phyloP scores from a whole-genome alignment of 35 echinoderm and acorn worm species.

The Ophiothrix spiculata region DNA sequence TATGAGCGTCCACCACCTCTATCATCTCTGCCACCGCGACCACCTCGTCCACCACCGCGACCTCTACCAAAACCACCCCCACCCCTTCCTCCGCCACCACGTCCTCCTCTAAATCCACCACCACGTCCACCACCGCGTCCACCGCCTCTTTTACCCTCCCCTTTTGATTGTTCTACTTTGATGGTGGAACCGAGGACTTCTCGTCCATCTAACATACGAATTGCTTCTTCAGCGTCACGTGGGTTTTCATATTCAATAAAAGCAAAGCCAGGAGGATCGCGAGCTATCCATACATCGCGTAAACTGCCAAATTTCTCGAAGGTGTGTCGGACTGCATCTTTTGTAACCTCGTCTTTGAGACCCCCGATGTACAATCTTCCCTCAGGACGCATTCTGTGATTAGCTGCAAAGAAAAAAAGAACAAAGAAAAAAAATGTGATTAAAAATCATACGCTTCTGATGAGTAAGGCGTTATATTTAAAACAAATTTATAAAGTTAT shows the following conservation, averaged over 20 bases:
- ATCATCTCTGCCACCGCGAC: slow-evolving; percentile 26
- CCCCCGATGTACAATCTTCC: slow-evolving; percentile 86
- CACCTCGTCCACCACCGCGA: slow-evolving; percentile 18
- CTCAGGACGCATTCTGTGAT: slow-evolving; percentile 35
- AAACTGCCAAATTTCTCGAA: slow-evolving; percentile 77
- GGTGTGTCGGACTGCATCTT: slow-evolving; percentile 68
- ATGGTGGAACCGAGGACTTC: slow-evolving; percentile 61
- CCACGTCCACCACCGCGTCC: slow-evolving; percentile 71
- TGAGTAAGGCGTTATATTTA: too few relatives aligned
- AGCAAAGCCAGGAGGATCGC: slow-evolving; percentile 96
- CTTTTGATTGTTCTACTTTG: slow-evolving; percentile 90
- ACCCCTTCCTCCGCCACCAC: slow-evolving; percentile 47
- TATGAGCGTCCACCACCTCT: slow-evolving; percentile 10
- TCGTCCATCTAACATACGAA: slow-evolving; percentile 65
- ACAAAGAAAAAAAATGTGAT: neutral
- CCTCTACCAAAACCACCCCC: slow-evolving; percentile 18
- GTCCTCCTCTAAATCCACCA: slow-evolving; percentile 40
- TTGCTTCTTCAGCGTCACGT: slow-evolving; percentile 72
- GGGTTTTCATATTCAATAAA: slow-evolving; percentile 80
- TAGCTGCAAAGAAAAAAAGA: neutral
- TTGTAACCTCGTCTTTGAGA: slow-evolving; percentile 55
- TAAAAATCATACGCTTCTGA: neutral
- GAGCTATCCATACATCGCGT: slow-evolving; percentile 85
- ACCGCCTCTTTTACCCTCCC: slow-evolving; percentile 45
- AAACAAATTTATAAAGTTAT: too few relatives aligned